These are phyloP conservation scores for Pantala flavescens DNA, from an alignment of 1,140 invertebrate species.

Conservation along the genomic window DNA sequence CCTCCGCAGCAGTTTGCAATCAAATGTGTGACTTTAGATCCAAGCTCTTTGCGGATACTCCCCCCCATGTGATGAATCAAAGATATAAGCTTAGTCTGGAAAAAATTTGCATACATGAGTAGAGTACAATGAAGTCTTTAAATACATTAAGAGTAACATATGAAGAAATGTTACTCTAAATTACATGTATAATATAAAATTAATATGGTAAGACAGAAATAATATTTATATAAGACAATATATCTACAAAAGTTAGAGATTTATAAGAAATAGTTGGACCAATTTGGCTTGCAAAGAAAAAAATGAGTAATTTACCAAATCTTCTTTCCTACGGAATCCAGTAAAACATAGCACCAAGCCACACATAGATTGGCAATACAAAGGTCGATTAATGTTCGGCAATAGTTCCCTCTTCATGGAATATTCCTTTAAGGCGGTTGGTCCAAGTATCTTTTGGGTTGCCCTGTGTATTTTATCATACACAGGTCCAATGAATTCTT, in stretches of 20 bases:
- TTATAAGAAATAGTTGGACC: conserved; percentile 14
- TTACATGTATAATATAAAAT: too few relatives aligned
- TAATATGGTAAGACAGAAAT: too few relatives aligned
- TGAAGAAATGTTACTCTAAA: too few relatives aligned
- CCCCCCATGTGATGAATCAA: conserved; percentile 87
- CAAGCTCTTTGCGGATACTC: conserved; percentile 80
- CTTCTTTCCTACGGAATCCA: conserved; percentile 75
- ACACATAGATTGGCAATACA: conserved; percentile 77
- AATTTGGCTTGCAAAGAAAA: too few relatives aligned
- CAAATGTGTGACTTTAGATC: conserved; percentile 79
- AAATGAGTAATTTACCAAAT: conserved; percentile 54
- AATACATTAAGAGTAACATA: too few relatives aligned
- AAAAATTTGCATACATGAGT: too few relatives aligned
- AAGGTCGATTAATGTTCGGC: conserved; percentile 58
- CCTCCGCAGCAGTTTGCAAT: conserved; percentile 77
- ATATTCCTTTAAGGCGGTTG: conserved; percentile 62
- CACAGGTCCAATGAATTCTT: conserved; percentile 54
- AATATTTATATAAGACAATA: too few relatives aligned
- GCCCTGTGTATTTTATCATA: conserved; percentile 43
- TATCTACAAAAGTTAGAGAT: too few relatives aligned
- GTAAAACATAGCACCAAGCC: conserved; percentile 80
- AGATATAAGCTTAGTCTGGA: conserved; percentile 3
- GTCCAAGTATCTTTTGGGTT: conserved; percentile 41
- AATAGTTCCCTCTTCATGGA: conserved; percentile 54
- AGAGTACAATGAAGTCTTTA: too few relatives aligned